Conservation (phyloP, 2,797 vertebrate genomes). For the Caiman crocodilus region DNA sequence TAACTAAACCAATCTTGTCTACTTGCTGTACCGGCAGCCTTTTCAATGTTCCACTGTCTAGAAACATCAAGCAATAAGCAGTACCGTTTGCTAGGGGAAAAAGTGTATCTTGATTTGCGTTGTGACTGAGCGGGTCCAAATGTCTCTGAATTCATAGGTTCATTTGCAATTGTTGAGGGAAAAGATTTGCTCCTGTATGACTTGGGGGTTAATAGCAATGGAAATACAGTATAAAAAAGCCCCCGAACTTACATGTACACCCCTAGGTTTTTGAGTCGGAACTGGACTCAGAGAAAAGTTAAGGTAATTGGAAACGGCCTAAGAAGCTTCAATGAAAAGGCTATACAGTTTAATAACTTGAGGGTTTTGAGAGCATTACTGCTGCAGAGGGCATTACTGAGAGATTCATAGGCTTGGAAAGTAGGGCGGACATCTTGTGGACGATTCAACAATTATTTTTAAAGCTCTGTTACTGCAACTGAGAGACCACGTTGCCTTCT, state of each 20-base stretch:
- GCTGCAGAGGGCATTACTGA: neutral
- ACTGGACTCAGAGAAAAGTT: conserved; percentile 21
- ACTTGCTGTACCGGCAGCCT: conserved; percentile 34
- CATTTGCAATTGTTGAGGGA: conserved; percentile 61
- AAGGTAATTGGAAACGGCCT: conserved; percentile 24
- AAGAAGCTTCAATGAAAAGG: conserved; percentile 3
- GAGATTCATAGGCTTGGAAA: conserved; percentile 15
- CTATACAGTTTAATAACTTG: neutral
- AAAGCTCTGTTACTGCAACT: conserved; percentile 31
- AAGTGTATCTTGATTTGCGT: conserved; percentile 16
- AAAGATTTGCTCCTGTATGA: conserved; percentile 50
- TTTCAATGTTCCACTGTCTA: conserved; percentile 24
- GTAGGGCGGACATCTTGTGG: conserved; percentile 46
- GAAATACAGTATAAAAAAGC: neutral
- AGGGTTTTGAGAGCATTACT: neutral
- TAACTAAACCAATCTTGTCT: conserved; percentile 43
- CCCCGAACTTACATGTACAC: conserved; percentile 1
- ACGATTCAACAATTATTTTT: conserved; percentile 37
- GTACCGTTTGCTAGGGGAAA: conserved; percentile 36
- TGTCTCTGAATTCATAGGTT: conserved; percentile 47
- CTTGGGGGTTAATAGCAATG: conserved; percentile 49
- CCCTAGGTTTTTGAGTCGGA: conserved; percentile 37
- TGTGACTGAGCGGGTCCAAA: conserved; percentile 39
- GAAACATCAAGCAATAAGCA: conserved; percentile 17
- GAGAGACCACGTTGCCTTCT: conserved; percentile 18